phyloP scores from a whole-genome alignment of 2,888 invertebrate species.

The Alentia gelatinosa region DNA sequence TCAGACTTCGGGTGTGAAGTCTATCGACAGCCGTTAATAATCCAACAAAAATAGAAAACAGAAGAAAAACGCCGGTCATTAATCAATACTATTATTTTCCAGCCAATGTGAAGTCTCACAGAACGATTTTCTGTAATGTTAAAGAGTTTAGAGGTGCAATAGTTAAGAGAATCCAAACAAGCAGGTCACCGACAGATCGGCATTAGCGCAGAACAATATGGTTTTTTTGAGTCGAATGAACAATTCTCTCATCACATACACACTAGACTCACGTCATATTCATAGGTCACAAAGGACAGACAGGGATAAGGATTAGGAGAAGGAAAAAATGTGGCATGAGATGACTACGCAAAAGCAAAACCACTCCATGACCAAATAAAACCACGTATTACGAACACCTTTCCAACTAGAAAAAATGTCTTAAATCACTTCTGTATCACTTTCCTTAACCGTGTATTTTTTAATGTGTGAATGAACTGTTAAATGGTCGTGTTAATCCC shows the following conservation, averaged over 20 bases:
- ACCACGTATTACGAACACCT: background rate
- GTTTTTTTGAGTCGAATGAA: too few species aligned
- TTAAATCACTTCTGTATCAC: too few species aligned
- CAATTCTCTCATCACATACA: too few species aligned
- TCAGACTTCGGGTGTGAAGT: background rate
- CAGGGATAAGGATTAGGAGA: background rate
- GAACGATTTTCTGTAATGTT: too few species aligned
- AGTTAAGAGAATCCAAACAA: background rate
- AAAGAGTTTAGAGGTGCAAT: background rate
- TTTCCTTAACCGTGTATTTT: too few species aligned
- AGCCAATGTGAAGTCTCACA: too few species aligned
- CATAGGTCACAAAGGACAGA: conserved; percentile 5
- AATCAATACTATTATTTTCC: background rate
- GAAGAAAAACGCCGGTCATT: background rate
- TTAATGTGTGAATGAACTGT: too few species aligned
- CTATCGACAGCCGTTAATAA: background rate
- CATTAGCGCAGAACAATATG: too few species aligned
- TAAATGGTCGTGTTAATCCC: too few species aligned
- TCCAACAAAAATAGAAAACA: background rate
- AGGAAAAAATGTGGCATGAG: background rate
- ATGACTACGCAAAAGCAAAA: conserved; percentile 7
- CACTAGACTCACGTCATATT: background rate
- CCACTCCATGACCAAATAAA: background rate
- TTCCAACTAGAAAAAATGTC: background rate
- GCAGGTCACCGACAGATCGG: too few species aligned